Evolutionary conservation across 2,888 invertebrate genomes (phyloP), one percentile per base, ranked within the genome.

Genomic region (Cecidostiba fungosa): DNA sequence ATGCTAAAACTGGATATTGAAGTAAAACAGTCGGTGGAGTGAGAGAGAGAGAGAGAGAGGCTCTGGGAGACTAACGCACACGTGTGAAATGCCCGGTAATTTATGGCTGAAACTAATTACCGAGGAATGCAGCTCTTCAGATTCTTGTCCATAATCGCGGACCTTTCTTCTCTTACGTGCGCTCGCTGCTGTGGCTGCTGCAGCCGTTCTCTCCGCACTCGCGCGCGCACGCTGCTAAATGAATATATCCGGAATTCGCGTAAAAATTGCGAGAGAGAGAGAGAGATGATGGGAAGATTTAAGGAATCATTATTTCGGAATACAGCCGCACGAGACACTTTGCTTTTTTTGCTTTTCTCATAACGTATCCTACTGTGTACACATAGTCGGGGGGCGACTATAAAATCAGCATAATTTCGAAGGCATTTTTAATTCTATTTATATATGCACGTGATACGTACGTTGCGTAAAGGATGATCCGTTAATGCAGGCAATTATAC

Each of bases 81-180:
- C 90, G 90, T 90, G 89, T 88, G 90, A 90, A 92, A 92, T 91
- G 91, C 91, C 89, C 89, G 90, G 91, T 92, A 91, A 91, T 91
- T 91, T 91, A 92, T 92, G 91, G 91, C 91, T 92, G 92, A 92
- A 91, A 91, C 92, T 92, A 92, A 92, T 92, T 92, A 92, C 90
- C 91, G 90, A 91, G 91, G 92, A 92, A 92, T 92, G 92, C 92
- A 91, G 92, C 92, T 91, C 89, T 91, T 90, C 90, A 89, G 89
- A 91, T 89, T 90, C 90, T 89, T 86, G 73, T 84, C 86, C 86
- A 82, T 84, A 86, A 84, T 84, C 84, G 84, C 78, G 84, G 77
- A 84, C 86, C 86, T 87, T 89, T 90, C 88, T 88, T 88, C 88
- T 89, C 89, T 88, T 88, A 88, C 70, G 59, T 82, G 66, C 82